Percentiles rank a stretch among this genome's conserved stretches.
Evolutionary conservation across 2,797 vertebrate genomes (phyloP).

Genomic region (Molossus alvarezi): DNA sequence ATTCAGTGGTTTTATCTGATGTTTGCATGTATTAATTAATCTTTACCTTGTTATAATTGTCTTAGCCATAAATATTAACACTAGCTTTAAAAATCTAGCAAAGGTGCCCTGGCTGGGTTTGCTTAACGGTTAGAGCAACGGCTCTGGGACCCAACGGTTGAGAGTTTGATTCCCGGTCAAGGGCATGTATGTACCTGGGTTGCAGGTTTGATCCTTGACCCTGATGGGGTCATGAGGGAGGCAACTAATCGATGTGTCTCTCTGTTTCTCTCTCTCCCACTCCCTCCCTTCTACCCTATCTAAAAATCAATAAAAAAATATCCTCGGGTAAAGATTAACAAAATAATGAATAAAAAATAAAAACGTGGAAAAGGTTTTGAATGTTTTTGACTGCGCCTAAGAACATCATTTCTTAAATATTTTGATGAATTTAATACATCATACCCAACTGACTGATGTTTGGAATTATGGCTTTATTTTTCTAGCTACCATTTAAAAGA

Average conservation of each 20-base stretch:
- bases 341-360: not conserved
- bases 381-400: not conserved
- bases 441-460: constrained; percentile 38
- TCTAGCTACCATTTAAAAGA: constrained; percentile 47
- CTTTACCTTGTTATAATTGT: constrained; percentile 23
- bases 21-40: not conserved
- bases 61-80: not conserved
- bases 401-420: constrained; percentile 48
- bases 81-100: constrained; percentile 34
- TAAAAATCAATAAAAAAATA: too few species aligned
- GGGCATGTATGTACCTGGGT: too few species aligned
- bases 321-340: too few species aligned
- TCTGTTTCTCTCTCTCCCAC: too few species aligned
- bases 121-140: too few species aligned
- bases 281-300: too few species aligned
- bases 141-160: too few species aligned
- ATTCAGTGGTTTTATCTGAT: not conserved
- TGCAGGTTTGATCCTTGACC: too few species aligned
- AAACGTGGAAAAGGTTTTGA: constrained; percentile 44
- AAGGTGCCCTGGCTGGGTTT: not conserved
- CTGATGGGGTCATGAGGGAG: too few species aligned
- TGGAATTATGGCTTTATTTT: constrained; percentile 51
- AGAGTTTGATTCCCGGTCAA: too few species aligned
- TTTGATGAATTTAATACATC: constrained; percentile 51
- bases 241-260: too few species aligned